Conservation (phyloP, 2,888 invertebrate genomes). For the Enchytraeus crypticus region DNA sequence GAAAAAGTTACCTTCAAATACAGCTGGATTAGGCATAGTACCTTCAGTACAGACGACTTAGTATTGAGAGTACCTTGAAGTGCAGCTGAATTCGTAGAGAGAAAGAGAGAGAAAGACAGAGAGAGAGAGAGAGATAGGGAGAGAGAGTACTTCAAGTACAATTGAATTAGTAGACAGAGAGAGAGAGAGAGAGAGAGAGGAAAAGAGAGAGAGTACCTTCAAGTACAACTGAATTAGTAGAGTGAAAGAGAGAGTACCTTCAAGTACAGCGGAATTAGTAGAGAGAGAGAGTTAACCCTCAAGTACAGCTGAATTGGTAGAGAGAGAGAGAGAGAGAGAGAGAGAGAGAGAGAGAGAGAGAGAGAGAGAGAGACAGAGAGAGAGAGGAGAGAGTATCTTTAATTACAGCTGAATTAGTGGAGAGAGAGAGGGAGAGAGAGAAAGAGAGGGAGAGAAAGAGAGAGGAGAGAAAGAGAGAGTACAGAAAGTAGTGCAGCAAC, state of each 20-base stretch:
- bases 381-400: not conserved
- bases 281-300: no score
- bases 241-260: no score
- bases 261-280: no score
- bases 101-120: not conserved
- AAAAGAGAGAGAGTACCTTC: no score
- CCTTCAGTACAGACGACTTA: no score
- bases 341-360: not conserved
- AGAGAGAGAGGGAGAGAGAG: not conserved
- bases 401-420: not conserved
- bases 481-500: not conserved
- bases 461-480: not conserved
- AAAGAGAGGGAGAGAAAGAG: not conserved
- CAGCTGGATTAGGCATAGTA: no score
- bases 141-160: not conserved
- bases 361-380: not conserved
- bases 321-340: not conserved
- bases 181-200: not conserved
- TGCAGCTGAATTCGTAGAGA: not conserved
- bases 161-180: not conserved
- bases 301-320: no score
- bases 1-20: no score
- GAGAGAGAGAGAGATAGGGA: no score
- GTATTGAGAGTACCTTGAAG: no score
- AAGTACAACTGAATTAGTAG: no score